Base-by-base conservation (phyloP, 2,797 vertebrate species). In the Characodon lateralis region DNA sequence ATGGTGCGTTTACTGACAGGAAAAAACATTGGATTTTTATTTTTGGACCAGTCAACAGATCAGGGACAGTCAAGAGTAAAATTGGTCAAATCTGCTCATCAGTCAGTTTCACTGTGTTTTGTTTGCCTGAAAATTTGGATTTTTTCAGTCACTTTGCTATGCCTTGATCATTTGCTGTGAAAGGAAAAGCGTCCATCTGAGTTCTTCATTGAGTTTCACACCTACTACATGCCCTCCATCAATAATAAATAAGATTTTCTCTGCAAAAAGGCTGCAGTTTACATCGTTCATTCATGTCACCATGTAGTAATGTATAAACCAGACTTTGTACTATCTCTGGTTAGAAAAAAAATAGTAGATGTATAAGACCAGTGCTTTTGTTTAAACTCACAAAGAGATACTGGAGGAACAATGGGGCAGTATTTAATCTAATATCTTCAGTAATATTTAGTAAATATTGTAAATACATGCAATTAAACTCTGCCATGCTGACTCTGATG, bases 281-380 rank as follows among this genome's bases (percentile, higher is more conserved):
- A 1, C 26, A 70, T 58, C n/a, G 20, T 12, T 41, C 41, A 58
- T 43, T 41, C 3, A 43, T 22, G 13, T 59, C 46, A 43, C 24
- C 2, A 43, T n/a, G 39, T 68, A 81, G 35, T 12, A 5, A 3
- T 35, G 79, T 68, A 81, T 61, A 28, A 50, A 53, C 5, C 22
- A 53, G 51, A 0, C 41, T 51, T 39, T 35, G 46, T 41, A 2
- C 41, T 18, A 12, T 68, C 18, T 78, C 66, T 77, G 24, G 5
- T 48, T 72, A 35, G 73, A 74, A n/a, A 0, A 0, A 72, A 55
- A n/a, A n/a, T 51, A 66, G 24, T 31, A 18, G 69, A 72, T 65
- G 73, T 79, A 73, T 80, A 86, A 77, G 51, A 8, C 76, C 77
- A 76, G 75, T 85, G 68, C 63, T 73, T 78, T 68, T 31, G 71